These are phyloP conservation scores for Eledone cirrhosa DNA, from an alignment of 2,888 invertebrate genomes.

Conservation along the genomic window DNA sequence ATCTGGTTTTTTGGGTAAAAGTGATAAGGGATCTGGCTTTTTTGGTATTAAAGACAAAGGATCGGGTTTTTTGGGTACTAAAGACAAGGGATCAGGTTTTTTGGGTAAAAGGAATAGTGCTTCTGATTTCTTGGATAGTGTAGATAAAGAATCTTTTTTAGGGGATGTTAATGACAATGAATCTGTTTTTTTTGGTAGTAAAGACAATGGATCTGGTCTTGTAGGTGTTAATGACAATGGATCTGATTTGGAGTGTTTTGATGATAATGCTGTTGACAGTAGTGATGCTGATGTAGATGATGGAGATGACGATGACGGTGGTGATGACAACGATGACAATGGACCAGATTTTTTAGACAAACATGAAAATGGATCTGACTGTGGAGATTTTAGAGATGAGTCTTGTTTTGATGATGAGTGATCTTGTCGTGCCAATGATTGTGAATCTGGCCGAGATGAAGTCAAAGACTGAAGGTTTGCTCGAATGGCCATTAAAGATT, in stretches of 20 bases:
- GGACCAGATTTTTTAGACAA: slow-evolving; percentile 15
- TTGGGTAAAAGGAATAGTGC: no score
- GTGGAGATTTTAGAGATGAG: neutral
- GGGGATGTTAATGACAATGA: neutral
- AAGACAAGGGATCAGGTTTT: neutral
- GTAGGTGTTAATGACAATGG: slow-evolving; percentile 14
- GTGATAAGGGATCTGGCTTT: neutral
- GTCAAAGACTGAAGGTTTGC: slow-evolving; percentile 1
- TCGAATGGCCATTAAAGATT: neutral
- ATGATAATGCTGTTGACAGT: no score
- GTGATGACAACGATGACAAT: neutral
- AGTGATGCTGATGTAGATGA: slow-evolving; percentile 9
- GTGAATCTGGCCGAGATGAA: neutral
- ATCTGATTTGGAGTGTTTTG: neutral
- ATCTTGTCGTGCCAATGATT: neutral
- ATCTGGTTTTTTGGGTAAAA: neutral
- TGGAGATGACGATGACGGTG: neutral
- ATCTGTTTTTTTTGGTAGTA: slow-evolving; percentile 3
- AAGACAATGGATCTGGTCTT: slow-evolving; percentile 21
- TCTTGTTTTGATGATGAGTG: no score
- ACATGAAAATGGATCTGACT: neutral
- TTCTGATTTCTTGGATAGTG: no score
- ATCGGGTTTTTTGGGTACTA: slow-evolving; percentile 3
- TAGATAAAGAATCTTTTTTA: slow-evolving; percentile 8
- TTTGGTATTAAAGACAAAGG: neutral